phyloP scores from a whole-genome alignment of 2,888 invertebrate genomes.

The Fragum fragum region DNA sequence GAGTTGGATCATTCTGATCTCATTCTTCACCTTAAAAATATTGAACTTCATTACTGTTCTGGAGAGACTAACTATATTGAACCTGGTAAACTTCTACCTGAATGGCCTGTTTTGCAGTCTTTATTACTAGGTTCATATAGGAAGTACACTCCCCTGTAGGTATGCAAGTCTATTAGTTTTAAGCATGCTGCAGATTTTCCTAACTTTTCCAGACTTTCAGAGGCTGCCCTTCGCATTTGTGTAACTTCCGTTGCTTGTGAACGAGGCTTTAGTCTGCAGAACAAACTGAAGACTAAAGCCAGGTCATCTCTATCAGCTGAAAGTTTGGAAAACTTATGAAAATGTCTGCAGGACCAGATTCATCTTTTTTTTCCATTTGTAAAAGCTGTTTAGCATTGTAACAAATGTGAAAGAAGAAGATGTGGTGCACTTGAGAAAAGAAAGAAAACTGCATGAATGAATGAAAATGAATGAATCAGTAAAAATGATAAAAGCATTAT shows the following conservation, averaged over 20 bases:
- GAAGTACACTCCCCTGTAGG: neutral
- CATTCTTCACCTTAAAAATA: neutral
- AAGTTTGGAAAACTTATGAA: slow-evolving; percentile 14
- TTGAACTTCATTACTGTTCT: slow-evolving; percentile 6
- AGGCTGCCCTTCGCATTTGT: slow-evolving; percentile 10
- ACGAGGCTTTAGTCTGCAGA: slow-evolving; percentile 13
- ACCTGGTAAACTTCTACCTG: neutral
- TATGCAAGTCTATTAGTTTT: slow-evolving; percentile 12
- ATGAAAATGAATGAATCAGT: too few species aligned
- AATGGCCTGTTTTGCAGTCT: slow-evolving; percentile 5
- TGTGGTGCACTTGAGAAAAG: neutral
- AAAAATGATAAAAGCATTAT: too few species aligned
- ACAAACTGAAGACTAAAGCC: slow-evolving; percentile 12
- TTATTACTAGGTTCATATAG: slow-evolving; percentile 10
- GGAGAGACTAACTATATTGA: neutral
- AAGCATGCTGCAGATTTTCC: slow-evolving; percentile 12
- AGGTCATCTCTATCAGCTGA: neutral
- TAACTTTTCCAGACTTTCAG: neutral
- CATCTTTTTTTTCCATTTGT: slow-evolving; percentile 11
- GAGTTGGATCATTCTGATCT: slow-evolving; percentile 11
- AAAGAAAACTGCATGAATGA: too few species aligned
- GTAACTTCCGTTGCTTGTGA: slow-evolving; percentile 25
- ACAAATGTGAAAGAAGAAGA: slow-evolving; percentile 18
- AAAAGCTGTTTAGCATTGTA: neutral
- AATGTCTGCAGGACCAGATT: slow-evolving; percentile 11